Evolutionary conservation across 2,113 vertebrate genomes (phyloP).

Genomic region (Cynocephalus volans): DNA sequence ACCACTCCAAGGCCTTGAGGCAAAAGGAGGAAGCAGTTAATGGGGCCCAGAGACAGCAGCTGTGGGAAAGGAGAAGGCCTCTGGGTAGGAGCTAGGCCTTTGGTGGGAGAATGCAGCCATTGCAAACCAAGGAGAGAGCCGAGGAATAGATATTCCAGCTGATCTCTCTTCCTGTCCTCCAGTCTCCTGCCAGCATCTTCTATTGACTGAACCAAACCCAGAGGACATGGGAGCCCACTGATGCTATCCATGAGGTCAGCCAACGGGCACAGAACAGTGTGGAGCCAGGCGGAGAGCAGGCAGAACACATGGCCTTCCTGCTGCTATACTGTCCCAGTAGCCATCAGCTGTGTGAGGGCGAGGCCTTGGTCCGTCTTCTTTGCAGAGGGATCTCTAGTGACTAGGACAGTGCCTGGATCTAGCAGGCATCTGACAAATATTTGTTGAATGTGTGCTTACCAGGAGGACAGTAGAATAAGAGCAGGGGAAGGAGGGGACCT

Average conservation of each 20-base stretch:
- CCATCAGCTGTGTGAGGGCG: background rate
- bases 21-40: background rate
- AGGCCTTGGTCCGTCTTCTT: background rate
- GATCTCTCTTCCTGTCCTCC: background rate
- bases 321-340: too few relatives aligned
- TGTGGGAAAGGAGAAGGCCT: background rate
- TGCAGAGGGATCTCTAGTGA: background rate
- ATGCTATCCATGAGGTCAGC: background rate
- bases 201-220: background rate
- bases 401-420: background rate
- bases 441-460: background rate
- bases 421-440: background rate
- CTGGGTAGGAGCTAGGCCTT: background rate
- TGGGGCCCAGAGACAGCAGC: background rate
- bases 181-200: background rate
- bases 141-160: fast-evolving
- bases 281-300: fast-evolving
- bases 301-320: fast-evolving
- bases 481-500: background rate
- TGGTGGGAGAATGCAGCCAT: background rate
- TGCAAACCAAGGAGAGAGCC: too few relatives aligned
- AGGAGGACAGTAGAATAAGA: background rate
- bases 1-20: background rate
- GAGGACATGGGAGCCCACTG: background rate
- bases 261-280: fast-evolving